Conservation (phyloP, 1,140 invertebrate species). For the Pemphigus obesinymphae region DNA sequence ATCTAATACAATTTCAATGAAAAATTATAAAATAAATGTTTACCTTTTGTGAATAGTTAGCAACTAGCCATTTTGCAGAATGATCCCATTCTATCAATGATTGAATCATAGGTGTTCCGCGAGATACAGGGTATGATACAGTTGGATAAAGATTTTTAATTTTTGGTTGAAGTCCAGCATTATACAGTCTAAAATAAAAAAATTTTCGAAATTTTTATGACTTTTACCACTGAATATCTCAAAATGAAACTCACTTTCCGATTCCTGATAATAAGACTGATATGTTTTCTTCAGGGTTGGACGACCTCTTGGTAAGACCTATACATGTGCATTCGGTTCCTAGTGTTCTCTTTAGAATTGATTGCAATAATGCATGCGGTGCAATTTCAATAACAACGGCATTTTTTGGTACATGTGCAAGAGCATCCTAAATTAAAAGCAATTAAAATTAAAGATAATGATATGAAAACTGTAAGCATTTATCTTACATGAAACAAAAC, state of each 20-base stretch:
- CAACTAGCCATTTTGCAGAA: conserved; percentile 69
- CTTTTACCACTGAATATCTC: not conserved
- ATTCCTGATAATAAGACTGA: conserved; percentile 67
- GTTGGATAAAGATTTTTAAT: conserved; percentile 48
- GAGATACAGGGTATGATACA: too few species aligned
- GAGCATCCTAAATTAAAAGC: conserved; percentile 63
- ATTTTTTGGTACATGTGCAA: conserved; percentile 77
- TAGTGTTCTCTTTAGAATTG: conserved; percentile 75
- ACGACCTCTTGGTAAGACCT: conserved; percentile 76
- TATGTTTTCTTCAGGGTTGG: too few species aligned
- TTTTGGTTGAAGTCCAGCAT: conserved; percentile 56
- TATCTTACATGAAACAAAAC: conserved; percentile 66
- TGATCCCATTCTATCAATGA: conserved; percentile 89
- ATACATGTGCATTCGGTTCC: conserved; percentile 58
- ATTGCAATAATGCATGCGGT: conserved; percentile 83
- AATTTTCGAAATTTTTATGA: too few species aligned
- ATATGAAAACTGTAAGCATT: not conserved
- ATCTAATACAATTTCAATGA: too few species aligned
- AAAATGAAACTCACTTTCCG: conserved; percentile 61
- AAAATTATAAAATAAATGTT: too few species aligned
- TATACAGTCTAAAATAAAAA: conserved; percentile 60
- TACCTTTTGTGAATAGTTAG: conserved; percentile 60
- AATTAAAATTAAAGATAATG: too few species aligned
- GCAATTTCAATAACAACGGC: conserved; percentile 58
- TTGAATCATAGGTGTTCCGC: conserved; percentile 80